phyloP scores from a whole-genome alignment of 1,140 invertebrate species.

The Apis florea region DNA sequence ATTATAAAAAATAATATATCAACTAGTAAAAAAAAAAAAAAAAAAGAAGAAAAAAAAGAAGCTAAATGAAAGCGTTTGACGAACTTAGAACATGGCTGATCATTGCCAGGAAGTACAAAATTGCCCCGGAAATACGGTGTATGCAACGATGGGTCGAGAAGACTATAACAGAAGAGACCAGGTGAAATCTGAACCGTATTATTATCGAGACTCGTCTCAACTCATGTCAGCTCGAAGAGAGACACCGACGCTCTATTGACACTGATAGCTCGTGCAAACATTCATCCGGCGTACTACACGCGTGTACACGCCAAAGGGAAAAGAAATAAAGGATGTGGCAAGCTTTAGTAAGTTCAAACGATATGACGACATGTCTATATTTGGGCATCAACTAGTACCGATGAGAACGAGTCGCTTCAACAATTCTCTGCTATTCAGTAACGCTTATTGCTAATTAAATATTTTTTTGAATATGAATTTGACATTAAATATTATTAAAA shows the following conservation, averaged over 20 bases:
- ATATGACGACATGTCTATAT: conserved; percentile 62
- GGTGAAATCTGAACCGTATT: conserved; percentile 62
- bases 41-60: background rate
- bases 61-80: background rate
- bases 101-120: conserved; percentile 57
- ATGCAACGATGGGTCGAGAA: conserved; percentile 42
- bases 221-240: conserved; percentile 27
- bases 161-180: conserved; percentile 34
- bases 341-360: conserved; percentile 51
- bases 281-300: conserved; percentile 26
- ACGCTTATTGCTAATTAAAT: background rate
- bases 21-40: too few relatives aligned
- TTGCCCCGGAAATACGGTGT: conserved; percentile 61
- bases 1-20: too few relatives aligned
- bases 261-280: conserved; percentile 54
- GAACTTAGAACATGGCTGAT: conserved; percentile 36
- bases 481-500: background rate
- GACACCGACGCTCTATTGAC: conserved; percentile 53
- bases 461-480: background rate
- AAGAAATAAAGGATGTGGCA: conserved; percentile 18
- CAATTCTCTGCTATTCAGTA: background rate
- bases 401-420: background rate
- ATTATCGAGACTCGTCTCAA: conserved; percentile 49
- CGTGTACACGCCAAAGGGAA: background rate
- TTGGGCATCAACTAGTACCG: conserved; percentile 17